These are phyloP conservation scores for Sylvilagus bachmani DNA, from an alignment of 2,113 vertebrate genomes.

Conservation along the genomic window DNA sequence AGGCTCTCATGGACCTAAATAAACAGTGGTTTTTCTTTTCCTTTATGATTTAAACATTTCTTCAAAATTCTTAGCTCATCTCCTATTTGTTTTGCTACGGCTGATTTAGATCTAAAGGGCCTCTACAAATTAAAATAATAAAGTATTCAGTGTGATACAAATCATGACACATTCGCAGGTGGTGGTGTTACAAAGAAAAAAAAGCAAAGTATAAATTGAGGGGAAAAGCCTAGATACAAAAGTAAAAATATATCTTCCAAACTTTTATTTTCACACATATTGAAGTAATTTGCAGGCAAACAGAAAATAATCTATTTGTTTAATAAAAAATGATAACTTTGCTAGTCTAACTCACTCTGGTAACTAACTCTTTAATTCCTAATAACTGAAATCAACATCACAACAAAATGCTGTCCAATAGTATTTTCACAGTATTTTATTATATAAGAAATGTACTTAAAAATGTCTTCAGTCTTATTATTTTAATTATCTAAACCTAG, in stretches of 20 bases:
- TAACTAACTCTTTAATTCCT: conserved; percentile 80
- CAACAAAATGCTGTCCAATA: conserved; percentile 86
- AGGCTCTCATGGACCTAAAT: conserved; percentile 65
- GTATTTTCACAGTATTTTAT: conserved; percentile 87
- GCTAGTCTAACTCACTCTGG: conserved; percentile 81
- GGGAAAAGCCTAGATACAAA: conserved; percentile 71
- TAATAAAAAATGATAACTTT: conserved; percentile 78
- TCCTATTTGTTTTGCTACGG: conserved; percentile 71
- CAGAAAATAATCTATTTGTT: conserved; percentile 72
- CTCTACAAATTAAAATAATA: conserved; percentile 69
- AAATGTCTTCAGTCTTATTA: conserved; percentile 84
- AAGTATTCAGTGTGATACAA: conserved; percentile 52
- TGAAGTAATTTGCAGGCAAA: conserved; percentile 86
- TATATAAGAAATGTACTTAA: conserved; percentile 86
- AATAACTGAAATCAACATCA: conserved; percentile 85
- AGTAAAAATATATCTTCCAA: conserved; percentile 84
- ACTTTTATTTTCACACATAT: conserved; percentile 83
- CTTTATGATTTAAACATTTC: conserved; percentile 56
- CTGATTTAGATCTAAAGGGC: conserved; percentile 40
- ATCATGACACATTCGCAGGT: conserved; percentile 64
- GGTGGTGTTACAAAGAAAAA: neutral
- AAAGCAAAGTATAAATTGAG: conserved; percentile 69
- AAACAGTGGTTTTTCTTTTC: conserved; percentile 63
- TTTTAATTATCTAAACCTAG: conserved; percentile 86
- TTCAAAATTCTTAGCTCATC: conserved; percentile 65